These are phyloP conservation scores for Steinernema khuongi DNA, from an alignment of 1,140 invertebrate species.

Conservation along the genomic window DNA sequence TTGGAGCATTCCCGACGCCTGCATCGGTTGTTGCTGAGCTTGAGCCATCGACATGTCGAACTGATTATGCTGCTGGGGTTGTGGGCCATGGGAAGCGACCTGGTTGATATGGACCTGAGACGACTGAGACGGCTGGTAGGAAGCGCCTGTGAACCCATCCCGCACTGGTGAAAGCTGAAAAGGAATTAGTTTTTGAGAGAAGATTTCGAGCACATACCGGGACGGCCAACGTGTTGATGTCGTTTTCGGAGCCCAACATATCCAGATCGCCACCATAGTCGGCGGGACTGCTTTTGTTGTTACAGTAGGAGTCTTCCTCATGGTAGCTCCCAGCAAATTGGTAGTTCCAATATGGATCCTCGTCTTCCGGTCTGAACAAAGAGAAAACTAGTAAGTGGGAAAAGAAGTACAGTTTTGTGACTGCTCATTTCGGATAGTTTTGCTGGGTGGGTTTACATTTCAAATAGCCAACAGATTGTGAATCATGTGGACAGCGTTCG, in stretches of 20 bases:
- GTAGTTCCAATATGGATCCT: not conserved
- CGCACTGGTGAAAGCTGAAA: not conserved
- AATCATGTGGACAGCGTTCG: too few species aligned
- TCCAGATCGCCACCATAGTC: not conserved
- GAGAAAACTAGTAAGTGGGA: not conserved
- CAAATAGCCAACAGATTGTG: too few species aligned
- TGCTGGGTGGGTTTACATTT: too few species aligned
- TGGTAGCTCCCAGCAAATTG: not conserved
- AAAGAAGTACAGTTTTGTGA: not conserved
- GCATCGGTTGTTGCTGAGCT: conserved; percentile 1
- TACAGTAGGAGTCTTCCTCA: not conserved
- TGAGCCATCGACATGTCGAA: not conserved
- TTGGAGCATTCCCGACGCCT: conserved; percentile 5
- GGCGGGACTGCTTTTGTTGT: not conserved
- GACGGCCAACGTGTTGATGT: not conserved
- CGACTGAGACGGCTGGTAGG: not conserved
- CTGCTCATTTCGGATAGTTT: too few species aligned
- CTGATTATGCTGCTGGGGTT: not conserved
- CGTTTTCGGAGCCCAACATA: not conserved
- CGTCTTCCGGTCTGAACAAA: not conserved
- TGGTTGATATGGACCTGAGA: not conserved
- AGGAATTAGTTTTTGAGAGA: not conserved
- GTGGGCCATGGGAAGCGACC: too few species aligned
- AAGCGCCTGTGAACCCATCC: too few species aligned
- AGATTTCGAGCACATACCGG: not conserved